Conservation (phyloP, 2,888 invertebrate species). For the Epicampocera succincta region DNA sequence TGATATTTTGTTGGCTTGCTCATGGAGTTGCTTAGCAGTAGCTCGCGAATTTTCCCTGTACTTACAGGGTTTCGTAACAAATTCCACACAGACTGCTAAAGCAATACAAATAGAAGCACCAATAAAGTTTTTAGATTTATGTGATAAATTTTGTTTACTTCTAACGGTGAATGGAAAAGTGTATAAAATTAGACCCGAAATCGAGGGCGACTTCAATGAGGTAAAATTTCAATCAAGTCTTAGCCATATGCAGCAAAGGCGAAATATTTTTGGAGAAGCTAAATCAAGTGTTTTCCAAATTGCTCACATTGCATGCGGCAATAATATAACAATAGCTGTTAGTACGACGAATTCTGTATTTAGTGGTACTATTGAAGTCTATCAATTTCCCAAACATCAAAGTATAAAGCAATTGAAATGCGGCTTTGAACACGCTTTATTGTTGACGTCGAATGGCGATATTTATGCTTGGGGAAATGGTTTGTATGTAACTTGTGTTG, state of each 20-base stretch:
- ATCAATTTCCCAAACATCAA: constrained; percentile 83
- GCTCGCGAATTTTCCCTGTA: constrained; percentile 70
- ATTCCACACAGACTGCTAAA: constrained; percentile 62
- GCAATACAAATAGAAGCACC: constrained; percentile 69
- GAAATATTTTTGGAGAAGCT: constrained; percentile 74
- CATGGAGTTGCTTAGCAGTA: constrained; percentile 77
- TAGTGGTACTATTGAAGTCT: constrained; percentile 84
- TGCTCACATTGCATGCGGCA: constrained; percentile 82
- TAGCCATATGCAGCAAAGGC: constrained; percentile 70
- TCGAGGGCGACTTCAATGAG: constrained; percentile 68
- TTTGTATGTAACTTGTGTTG: constrained; percentile 84
- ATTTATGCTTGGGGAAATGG: constrained; percentile 93
- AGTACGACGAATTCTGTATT: constrained; percentile 83
- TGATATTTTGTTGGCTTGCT: constrained; percentile 59
- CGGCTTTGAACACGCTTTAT: constrained; percentile 91
- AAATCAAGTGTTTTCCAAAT: constrained; percentile 74
- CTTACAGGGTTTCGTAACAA: constrained; percentile 74
- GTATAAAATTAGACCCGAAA: constrained; percentile 73
- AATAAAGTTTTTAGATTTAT: constrained; percentile 74
- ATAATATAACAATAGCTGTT: constrained; percentile 82
- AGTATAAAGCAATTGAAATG: constrained; percentile 86
- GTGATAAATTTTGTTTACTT: constrained; percentile 76
- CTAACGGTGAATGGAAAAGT: constrained; percentile 76
- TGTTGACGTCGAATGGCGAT: constrained; percentile 87
- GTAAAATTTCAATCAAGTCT: constrained; percentile 71